Evolutionary conservation across 2,888 invertebrate genomes (phyloP).

Genomic region (Hofmannophila pseudospretella): DNA sequence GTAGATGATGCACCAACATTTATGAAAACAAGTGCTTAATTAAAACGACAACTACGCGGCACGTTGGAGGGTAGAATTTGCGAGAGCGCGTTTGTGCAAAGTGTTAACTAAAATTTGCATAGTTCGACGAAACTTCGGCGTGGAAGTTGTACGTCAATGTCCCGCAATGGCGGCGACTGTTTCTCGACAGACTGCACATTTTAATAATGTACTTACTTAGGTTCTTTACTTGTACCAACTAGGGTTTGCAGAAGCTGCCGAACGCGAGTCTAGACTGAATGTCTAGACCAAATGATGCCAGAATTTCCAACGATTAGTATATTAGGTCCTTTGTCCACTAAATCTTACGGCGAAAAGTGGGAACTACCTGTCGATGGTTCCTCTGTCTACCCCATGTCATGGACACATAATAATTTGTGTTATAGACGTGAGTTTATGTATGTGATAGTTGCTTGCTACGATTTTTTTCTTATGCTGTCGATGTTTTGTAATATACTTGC

Average conservation of each 20-base stretch:
- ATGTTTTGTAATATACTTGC: too few species aligned
- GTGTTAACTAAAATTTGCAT: slow-evolving; percentile 65
- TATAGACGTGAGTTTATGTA: too few species aligned
- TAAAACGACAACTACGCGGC: slow-evolving; percentile 8
- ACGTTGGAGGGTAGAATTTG: slow-evolving; percentile 33
- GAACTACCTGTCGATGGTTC: too few species aligned
- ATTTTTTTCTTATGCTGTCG: too few species aligned
- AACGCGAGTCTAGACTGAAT: too few species aligned
- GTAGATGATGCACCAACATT: background rate
- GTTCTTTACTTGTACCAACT: slow-evolving; percentile 5
- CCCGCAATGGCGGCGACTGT: slow-evolving; percentile 25
- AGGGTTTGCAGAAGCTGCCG: background rate
- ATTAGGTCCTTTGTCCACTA: too few species aligned
- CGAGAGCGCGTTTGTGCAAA: slow-evolving; percentile 48
- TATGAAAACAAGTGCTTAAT: slow-evolving; percentile 5
- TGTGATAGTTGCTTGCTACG: too few species aligned
- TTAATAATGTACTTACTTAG: slow-evolving; percentile 24
- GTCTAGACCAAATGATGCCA: too few species aligned
- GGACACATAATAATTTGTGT: too few species aligned
- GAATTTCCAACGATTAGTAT: too few species aligned
- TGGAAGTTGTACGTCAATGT: slow-evolving; percentile 45
- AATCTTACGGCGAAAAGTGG: too few species aligned
- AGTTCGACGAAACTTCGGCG: slow-evolving; percentile 50
- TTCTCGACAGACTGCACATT: slow-evolving; percentile 29
- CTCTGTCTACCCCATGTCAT: too few species aligned